A percentile compares a stretch with the other conserved stretches of the same genome.
Evolutionary conservation across 2,797 vertebrate species (phyloP).

Genomic region (Lagorchestes hirsutus): DNA sequence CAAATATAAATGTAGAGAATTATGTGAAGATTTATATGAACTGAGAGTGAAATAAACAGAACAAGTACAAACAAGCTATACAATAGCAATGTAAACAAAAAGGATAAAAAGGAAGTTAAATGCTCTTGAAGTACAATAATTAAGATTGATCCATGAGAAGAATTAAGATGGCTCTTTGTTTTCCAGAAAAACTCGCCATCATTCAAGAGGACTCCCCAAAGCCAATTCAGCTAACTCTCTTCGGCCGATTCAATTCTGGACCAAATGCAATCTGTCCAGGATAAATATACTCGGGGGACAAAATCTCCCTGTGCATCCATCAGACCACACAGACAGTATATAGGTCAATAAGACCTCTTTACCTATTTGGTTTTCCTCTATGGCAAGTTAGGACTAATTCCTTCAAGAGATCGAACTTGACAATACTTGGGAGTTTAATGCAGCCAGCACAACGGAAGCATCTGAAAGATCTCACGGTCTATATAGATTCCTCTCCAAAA

Average conservation of each 20-base stretch:
- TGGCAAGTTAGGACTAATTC: not conserved
- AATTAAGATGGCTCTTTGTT: not conserved
- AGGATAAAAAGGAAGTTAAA: not conserved
- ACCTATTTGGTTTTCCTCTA: not conserved
- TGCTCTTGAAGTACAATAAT: not conserved
- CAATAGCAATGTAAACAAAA: not conserved
- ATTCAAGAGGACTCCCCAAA: not conserved
- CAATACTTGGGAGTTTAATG: not conserved
- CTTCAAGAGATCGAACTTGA: not conserved
- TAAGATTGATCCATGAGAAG: not conserved
- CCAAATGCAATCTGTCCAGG: not conserved
- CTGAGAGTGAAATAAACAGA: not conserved
- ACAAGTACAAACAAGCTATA: not conserved
- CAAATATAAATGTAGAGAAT: not conserved
- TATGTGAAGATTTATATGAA: not conserved
- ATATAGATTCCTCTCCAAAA: not conserved
- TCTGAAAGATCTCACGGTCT: not conserved
- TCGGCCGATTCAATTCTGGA: not conserved
- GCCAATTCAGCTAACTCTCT: not conserved
- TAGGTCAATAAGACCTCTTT: not conserved
- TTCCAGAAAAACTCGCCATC: not conserved
- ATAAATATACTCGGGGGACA: not conserved
- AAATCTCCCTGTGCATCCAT: not conserved
- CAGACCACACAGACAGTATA: not conserved
- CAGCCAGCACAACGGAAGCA: not conserved